Base-by-base conservation (phyloP, 2,797 vertebrate species). In the Coluber constrictor region DNA sequence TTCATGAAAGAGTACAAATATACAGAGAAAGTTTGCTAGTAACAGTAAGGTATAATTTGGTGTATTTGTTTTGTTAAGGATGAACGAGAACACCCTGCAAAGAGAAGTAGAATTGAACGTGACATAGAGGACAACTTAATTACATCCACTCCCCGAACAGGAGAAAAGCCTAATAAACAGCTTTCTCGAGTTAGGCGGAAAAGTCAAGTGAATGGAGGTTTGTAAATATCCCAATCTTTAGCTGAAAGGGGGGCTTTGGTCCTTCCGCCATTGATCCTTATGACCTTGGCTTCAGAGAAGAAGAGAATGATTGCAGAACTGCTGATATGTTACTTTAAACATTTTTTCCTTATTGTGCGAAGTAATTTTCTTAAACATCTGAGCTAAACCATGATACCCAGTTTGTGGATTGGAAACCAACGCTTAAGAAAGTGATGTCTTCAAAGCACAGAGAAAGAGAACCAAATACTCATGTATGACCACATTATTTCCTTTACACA, bases 81-180 rank as follows among this genome's bases (percentile, higher is more conserved):
- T 97, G 98, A 99, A 97, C 98, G 98, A 97, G 99, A 99, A 97
- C 98, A 98, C 96, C 98, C 99, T 95, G 98, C 98, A 29, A 99
- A 99, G 97, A 98, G 98, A 97, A 98, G 98, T 93, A 98, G 98
- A 90, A 96, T 99, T 95, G 98, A 99, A 93, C 98, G 98, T 94
- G 99, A 99, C 90, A 98, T 98, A 91, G 99, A 99, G 95, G 98
- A 99, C 97, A 98, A 98, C 97, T 95, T 99, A 97, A 99, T 99
- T 96, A 98, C 98, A 94, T 99, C 99, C 93, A 98, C 98, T 3
- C 98, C 98, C 51, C 97, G 98, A 29, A 94, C 98, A 25, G 97
- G 98, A 95, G 98, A 98, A 92, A 97, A 98, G 94, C 98, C 98
- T 74, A 97, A 98, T 92, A 99, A 98, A 95, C 98, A 98, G 96